Evolutionary conservation across 2,888 invertebrate species (phyloP).

Genomic region (Fabriciana adippe): DNA sequence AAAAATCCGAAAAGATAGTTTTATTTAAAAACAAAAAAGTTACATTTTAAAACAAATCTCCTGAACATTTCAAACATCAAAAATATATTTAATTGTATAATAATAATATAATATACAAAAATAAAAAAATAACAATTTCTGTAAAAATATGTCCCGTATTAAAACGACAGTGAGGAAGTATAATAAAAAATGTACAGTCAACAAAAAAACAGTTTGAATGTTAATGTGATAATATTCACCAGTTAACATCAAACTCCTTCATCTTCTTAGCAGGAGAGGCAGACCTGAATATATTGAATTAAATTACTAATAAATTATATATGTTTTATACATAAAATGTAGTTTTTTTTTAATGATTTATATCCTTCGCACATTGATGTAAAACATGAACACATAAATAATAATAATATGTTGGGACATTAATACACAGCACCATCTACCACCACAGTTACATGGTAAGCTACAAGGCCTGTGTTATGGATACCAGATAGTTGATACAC

Average conservation of each 20-base stretch:
- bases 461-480: no score
- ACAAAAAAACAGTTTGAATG: slow-evolving; percentile 20
- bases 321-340: no score
- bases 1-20: no score
- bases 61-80: not conserved
- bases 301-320: not conserved
- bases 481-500: no score
- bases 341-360: no score
- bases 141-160: no score
- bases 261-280: slow-evolving; percentile 70
- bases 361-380: no score
- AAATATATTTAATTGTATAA: not conserved
- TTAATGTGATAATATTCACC: slow-evolving; percentile 56
- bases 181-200: not conserved
- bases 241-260: slow-evolving; percentile 65
- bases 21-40: not conserved
- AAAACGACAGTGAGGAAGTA: not conserved
- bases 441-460: no score
- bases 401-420: no score
- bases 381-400: no score
- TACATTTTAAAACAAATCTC: not conserved
- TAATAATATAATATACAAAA: not conserved
- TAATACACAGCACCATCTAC: no score
- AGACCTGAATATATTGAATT: slow-evolving; percentile 51
- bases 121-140: no score